Evolutionary conservation across 2,113 vertebrate species (phyloP).

Genomic region (Alligator mississippiensis): DNA sequence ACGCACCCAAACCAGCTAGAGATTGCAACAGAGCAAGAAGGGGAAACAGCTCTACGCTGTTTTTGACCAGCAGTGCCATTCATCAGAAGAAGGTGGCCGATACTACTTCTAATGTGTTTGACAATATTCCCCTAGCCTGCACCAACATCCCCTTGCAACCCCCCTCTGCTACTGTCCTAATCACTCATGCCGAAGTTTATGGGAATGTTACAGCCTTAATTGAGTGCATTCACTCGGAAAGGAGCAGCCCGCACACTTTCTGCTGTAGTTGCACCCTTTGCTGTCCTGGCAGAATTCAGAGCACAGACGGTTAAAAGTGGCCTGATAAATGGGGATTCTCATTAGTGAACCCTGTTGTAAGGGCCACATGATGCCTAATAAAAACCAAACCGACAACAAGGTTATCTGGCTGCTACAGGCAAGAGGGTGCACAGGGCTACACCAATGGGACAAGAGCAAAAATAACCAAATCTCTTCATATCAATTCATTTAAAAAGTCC

Average conservation of each 20-base stretch:
- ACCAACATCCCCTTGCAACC: too few relatives aligned
- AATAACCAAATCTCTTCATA: neutral
- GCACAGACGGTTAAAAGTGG: rapidly evolving
- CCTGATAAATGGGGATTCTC: rapidly evolving
- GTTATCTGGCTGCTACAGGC: neutral
- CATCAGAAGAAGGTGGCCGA: slow-evolving; percentile 50
- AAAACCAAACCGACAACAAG: neutral
- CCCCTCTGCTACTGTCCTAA: neutral
- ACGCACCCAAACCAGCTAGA: neutral
- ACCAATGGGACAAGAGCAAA: rapidly evolving
- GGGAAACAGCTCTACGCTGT: slow-evolving; percentile 45
- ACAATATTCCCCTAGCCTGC: too few relatives aligned
- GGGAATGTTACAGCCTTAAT: rapidly evolving
- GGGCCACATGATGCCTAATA: neutral
- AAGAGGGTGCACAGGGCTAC: neutral
- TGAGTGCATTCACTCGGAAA: rapidly evolving
- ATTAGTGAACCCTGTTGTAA: neutral
- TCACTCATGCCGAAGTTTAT: neutral
- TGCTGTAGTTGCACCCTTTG: rapidly evolving
- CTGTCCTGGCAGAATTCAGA: rapidly evolving
- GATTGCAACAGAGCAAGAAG: neutral
- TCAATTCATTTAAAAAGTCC: neutral
- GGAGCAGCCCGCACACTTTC: neutral
- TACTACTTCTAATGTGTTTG: neutral
- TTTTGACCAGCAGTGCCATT: neutral